Evolutionary conservation across 2,797 vertebrate species (phyloP).

Genomic region (Vireo griseus): DNA sequence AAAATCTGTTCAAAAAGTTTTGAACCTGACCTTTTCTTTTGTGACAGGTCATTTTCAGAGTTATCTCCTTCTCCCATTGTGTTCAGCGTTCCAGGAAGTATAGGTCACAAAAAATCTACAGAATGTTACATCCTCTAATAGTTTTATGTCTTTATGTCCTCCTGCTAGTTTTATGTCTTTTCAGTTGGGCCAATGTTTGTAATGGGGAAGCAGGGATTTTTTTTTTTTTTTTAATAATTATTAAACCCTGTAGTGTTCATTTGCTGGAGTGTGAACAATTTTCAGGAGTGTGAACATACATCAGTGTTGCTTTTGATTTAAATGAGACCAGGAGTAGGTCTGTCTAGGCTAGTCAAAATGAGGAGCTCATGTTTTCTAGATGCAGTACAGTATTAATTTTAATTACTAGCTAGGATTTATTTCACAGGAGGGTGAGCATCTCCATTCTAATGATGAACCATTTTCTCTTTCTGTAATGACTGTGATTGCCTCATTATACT

Average conservation of each 20-base stretch:
- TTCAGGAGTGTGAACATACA: not conserved
- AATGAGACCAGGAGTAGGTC: not conserved
- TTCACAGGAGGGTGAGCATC: slow-evolving; percentile 28
- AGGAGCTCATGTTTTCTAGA: not conserved
- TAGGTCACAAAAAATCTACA: not conserved
- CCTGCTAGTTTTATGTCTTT: not conserved
- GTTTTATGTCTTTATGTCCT: not conserved
- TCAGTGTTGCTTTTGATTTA: not conserved
- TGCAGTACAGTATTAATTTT: not conserved
- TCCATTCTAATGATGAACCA: slow-evolving; percentile 15
- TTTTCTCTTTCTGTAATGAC: slow-evolving; percentile 47
- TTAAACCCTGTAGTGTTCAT: not conserved
- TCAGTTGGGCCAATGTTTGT: not conserved
- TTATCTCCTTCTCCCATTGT: not conserved
- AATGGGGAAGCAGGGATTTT: not conserved
- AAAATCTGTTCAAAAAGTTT: not conserved
- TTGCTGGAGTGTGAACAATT: not conserved
- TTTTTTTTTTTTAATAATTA: not conserved
- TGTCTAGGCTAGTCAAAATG: not conserved
- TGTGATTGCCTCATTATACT: slow-evolving; percentile 35
- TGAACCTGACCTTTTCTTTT: not conserved
- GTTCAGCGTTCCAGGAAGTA: slow-evolving; percentile 1
- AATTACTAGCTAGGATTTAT: slow-evolving; percentile 28
- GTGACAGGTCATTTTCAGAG: not conserved
- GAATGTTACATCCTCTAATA: slow-evolving; percentile 8